Evolutionary conservation across 2,888 invertebrate species (phyloP).

Genomic region (Scaptomyza flava): DNA sequence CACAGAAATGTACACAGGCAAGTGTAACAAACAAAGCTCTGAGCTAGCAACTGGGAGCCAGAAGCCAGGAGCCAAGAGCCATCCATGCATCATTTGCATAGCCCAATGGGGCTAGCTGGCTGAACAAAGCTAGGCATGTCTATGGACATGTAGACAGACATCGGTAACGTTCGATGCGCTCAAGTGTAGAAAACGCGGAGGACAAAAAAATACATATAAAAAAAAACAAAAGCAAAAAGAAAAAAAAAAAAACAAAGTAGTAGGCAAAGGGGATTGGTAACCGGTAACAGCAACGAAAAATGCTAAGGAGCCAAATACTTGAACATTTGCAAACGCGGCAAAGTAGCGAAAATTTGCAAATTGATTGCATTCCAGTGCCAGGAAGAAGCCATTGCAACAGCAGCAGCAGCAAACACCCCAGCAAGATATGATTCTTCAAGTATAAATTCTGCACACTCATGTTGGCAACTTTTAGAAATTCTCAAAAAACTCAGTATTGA

Average conservation of each 20-base stretch:
- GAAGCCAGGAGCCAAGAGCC: constrained; percentile 29
- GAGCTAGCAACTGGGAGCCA: constrained; percentile 8
- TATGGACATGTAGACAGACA: constrained; percentile 34
- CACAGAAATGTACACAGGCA: constrained; percentile 16
- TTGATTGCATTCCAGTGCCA: constrained; percentile 82
- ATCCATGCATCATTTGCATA: constrained; percentile 64
- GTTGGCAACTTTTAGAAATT: constrained; percentile 59
- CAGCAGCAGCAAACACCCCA: constrained; percentile 28
- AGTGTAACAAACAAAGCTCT: constrained; percentile 48
- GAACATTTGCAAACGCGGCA: constrained; percentile 79
- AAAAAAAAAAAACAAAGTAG: constrained; percentile 52
- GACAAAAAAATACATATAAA: constrained; percentile 7
- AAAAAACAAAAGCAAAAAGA: constrained; percentile 18
- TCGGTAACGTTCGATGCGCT: constrained; percentile 64
- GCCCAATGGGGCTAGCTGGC: constrained; percentile 39
- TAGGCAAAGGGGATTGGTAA: constrained; percentile 37
- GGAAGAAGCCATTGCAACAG: constrained; percentile 33
- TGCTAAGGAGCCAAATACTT: constrained; percentile 77
- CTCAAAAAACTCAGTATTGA: constrained; percentile 30
- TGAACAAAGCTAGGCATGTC: constrained; percentile 31
- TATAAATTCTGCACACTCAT: constrained; percentile 72
- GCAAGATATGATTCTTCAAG: constrained; percentile 69
- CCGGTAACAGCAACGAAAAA: constrained; percentile 54
- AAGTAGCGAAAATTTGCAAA: constrained; percentile 82
- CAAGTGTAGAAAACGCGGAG: constrained; percentile 58